Evolutionary conservation across 2,888 invertebrate species (phyloP), one percentile per base, ranked within the genome.

Genomic region (Mesorhabditis belari): DNA sequence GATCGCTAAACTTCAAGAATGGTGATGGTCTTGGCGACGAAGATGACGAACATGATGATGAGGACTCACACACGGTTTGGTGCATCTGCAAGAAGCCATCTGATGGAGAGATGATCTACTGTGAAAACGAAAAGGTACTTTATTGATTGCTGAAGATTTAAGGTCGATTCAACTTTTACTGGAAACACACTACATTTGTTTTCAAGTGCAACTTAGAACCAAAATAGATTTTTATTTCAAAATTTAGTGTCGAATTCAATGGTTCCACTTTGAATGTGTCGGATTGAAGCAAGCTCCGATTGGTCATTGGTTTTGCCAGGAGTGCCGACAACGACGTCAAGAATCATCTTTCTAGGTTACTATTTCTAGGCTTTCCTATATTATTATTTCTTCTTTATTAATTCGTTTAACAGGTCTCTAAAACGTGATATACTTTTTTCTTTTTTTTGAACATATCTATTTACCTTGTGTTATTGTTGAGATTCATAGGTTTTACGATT

Each of bases 191-290:
- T n/a, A n/a, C n/a, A n/a, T n/a, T n/a, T n/a, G n/a, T n/a, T n/a
- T n/a, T n/a, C n/a, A n/a, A n/a, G n/a, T n/a, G n/a, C n/a, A n/a
- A n/a, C n/a, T n/a, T n/a, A n/a, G n/a, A n/a, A n/a, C n/a, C n/a
- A n/a, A n/a, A n/a, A n/a, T n/a, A n/a, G n/a, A n/a, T n/a, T n/a
- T n/a, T n/a, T n/a, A n/a, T n/a, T n/a, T n/a, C n/a, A n/a, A n/a
- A n/a, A n/a, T 35, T 35, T 6, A 91, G 90, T 96, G 96, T 83
- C 92, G 92, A 2, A 92, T 91, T 81, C 95, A 96, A 83, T 96
- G 96, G 96, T 96, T 96, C 84, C 96, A 96, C 84, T 96, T 95
- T 84, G 90, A 90, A 4, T 96, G 96, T 82, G 95, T 96, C 56
- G 92, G 91, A 55, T 90, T 96, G 73, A 90, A 90, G 0, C 91